Evolutionary conservation across 2,888 invertebrate genomes (phyloP), one percentile per base, ranked within the genome.

Genomic region (Amblyjoppa proteus): DNA sequence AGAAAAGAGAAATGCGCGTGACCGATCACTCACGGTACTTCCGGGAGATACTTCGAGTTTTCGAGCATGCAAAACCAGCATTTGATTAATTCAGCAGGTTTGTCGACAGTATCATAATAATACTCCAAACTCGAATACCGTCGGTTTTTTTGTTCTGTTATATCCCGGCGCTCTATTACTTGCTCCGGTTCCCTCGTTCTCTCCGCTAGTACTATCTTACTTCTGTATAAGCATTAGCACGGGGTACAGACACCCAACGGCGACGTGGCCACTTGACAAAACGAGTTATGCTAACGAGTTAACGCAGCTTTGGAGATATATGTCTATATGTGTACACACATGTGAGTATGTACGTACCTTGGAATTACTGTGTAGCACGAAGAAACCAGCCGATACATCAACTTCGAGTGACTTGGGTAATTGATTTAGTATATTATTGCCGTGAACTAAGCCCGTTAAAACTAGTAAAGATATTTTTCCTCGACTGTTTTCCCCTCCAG

Each of bases 251-350:
- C 83, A 73, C 83, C 83, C 79, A 80, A 25, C 68, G 68, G 74
- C 25, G 78, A 74, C 85, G 75, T 77, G 85, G 64, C 83, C 85
- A 83, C 85, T 85, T 83, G 85, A 85, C 83, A 77, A 83, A 85
- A 85, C 85, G 85, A 85, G 85, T 85, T 85, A 85, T 85, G 85
- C 85, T 85, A 85, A 85, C 85, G 83, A 85, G 85, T 85, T 85
- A 69, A 58, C 80, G 41, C 76, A 68, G 85, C 83, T 81, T 78
- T 28, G 3, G 38, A 45, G 74, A 31, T 25, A 45, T 70, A 51
- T 28, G 64, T 31, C 70, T 75, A 41, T 56, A 13, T 41, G 38
- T 56, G 13, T 38, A 69, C 45, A 58, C 56, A 69, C n/a, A 69
- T 73, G 64, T 66, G 71, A 38, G 41, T 45, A 82, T 51, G 34